Evolutionary conservation across 2,888 invertebrate species (phyloP).

Genomic region (Nemotelus nigrinus): DNA sequence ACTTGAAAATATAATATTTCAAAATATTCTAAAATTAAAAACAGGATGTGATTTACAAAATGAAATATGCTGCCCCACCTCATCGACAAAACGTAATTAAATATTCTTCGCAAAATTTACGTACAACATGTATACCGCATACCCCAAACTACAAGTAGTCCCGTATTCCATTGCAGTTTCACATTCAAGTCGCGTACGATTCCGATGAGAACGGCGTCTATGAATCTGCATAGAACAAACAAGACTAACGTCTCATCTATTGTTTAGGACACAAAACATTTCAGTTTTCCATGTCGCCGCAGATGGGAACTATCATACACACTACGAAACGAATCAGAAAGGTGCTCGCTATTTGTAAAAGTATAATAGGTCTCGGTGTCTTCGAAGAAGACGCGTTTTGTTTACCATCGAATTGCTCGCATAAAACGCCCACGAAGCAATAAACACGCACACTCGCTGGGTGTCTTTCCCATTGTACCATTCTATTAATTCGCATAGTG

Average conservation of each 20-base stretch:
- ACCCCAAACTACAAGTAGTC: background rate
- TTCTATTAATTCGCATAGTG: conserved; percentile 1
- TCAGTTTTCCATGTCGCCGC: conserved; percentile 17
- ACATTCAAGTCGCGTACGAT: background rate
- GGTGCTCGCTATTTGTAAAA: background rate
- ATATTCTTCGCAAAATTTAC: background rate
- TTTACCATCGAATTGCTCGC: background rate
- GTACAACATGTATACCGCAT: background rate
- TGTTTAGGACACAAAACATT: conserved; percentile 11
- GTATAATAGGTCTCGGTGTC: background rate
- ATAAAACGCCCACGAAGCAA: conserved; percentile 38
- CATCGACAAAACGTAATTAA: background rate
- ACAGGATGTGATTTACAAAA: too few species aligned
- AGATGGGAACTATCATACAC: background rate
- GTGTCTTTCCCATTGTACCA: conserved; percentile 12
- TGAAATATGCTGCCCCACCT: too few species aligned
- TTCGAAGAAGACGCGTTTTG: background rate
- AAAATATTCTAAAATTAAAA: too few species aligned
- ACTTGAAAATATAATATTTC: too few species aligned
- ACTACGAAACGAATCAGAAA: background rate
- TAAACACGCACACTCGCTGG: conserved; percentile 27
- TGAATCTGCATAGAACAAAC: conserved; percentile 6
- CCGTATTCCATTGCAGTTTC: background rate
- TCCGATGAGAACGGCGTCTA: conserved; percentile 1
- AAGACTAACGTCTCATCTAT: conserved; percentile 28